Conservation (phyloP, 2,797 vertebrate species). For the Nannoperca obscura region DNA sequence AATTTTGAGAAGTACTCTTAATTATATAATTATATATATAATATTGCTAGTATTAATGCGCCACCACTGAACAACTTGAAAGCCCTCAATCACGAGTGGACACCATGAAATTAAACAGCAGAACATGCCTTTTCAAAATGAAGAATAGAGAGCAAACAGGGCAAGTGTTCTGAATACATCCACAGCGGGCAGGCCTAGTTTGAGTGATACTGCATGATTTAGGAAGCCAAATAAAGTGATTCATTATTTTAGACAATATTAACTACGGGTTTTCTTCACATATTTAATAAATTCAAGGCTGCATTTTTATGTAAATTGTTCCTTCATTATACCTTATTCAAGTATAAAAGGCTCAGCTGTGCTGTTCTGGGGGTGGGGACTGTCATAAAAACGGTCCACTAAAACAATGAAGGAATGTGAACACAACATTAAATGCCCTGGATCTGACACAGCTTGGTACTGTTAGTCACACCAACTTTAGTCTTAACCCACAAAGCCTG, state of each 20-base stretch:
- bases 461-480: conserved; percentile 8
- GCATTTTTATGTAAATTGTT: conserved; percentile 7
- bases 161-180: conserved; percentile 1
- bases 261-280: background rate
- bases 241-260: background rate
- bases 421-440: background rate
- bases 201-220: background rate
- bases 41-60: background rate
- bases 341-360: background rate
- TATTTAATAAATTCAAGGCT: background rate
- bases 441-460: conserved; percentile 1
- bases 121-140: background rate
- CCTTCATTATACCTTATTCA: conserved; percentile 5
- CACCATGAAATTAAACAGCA: background rate
- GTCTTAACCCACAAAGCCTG: background rate
- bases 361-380: background rate
- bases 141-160: background rate
- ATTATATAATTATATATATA: conserved; percentile 2
- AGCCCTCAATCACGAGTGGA: background rate
- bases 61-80: background rate
- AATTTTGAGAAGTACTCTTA: background rate
- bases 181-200: background rate
- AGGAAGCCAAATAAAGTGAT: background rate
- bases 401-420: background rate
- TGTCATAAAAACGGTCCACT: background rate